A percentile compares a stretch with the other conserved stretches of the same genome.
Evolutionary conservation across 1,140 invertebrate genomes (phyloP).

Genomic region (Medauroidea extradentata): DNA sequence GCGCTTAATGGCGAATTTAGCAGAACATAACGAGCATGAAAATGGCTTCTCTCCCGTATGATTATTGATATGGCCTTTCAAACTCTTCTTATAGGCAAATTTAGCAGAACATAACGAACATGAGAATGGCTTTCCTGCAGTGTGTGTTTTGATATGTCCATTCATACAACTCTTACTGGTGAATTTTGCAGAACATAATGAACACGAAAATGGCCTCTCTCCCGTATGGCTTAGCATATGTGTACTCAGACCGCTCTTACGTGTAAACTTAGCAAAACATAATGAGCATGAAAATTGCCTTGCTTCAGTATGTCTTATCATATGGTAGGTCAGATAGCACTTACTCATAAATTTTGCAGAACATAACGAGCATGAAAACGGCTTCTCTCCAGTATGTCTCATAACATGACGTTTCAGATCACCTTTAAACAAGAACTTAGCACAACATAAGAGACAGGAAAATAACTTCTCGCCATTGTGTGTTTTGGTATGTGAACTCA

Average conservation of each 20-base stretch:
- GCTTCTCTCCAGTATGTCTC: slow-evolving; percentile 45
- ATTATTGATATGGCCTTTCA: neutral
- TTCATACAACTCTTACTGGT: neutral
- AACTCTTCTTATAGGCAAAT: neutral
- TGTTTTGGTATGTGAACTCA: slow-evolving; percentile 17
- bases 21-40: neutral
- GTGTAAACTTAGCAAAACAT: neutral
- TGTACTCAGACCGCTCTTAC: neutral
- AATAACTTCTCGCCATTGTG: neutral
- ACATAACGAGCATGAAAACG: too few relatives aligned
- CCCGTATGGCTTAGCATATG: neutral
- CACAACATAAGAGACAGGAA: neutral
- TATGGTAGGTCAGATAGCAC: neutral
- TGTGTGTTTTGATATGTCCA: neutral
- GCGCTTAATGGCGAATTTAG: neutral
- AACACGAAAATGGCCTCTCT: neutral
- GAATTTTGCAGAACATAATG: too few relatives aligned
- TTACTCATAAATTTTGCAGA: too few relatives aligned
- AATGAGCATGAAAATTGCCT: too few relatives aligned
- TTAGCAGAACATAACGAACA: slow-evolving; percentile 1
- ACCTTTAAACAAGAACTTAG: neutral
- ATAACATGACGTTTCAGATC: slow-evolving; percentile 32
- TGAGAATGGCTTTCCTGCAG: slow-evolving; percentile 31
- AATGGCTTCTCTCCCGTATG: neutral
- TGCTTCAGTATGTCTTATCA: neutral